These are phyloP conservation scores for Helostoma temminkii DNA, from an alignment of 2,797 vertebrate genomes.

Conservation along the genomic window DNA sequence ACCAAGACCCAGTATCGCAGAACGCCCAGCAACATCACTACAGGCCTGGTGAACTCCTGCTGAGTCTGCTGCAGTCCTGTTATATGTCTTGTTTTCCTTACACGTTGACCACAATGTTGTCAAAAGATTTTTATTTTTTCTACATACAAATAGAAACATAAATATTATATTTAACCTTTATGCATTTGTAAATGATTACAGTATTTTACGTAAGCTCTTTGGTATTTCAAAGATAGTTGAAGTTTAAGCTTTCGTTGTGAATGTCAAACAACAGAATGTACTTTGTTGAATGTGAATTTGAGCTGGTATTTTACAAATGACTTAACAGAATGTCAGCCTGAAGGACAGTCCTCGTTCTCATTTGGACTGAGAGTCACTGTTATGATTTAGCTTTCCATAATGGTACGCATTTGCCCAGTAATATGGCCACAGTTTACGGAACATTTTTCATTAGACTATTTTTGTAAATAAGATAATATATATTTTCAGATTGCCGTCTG, in stretches of 20 bases:
- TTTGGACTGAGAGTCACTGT: conserved; percentile 61
- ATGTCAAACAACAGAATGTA: conserved; percentile 73
- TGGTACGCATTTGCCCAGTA: conserved; percentile 32
- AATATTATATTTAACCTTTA: conserved; percentile 40
- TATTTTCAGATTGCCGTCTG: conserved; percentile 91
- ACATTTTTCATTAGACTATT: conserved; percentile 38
- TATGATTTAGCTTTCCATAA: conserved; percentile 55
- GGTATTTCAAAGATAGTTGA: conserved; percentile 60
- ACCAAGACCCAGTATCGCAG: conserved; percentile 93
- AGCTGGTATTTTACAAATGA: conserved; percentile 37
- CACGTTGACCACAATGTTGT: conserved; percentile 22
- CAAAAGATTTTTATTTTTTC: conserved; percentile 45
- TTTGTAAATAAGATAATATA: conserved; percentile 77
- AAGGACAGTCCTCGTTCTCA: conserved; percentile 45
- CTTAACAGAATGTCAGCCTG: conserved; percentile 36
- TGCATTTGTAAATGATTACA: conserved; percentile 65
- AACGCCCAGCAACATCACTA: conserved; percentile 77
- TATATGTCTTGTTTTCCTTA: conserved; percentile 9
- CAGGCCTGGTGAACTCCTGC: conserved; percentile 86
- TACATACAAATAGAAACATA: conserved; percentile 48
- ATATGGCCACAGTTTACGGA: conserved; percentile 38
- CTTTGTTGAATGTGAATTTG: conserved; percentile 67
- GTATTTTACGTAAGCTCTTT: conserved; percentile 56
- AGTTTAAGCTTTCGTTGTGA: conserved; percentile 49
- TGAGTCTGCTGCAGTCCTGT: conserved; percentile 69